A percentile compares a stretch with the other conserved stretches of the same genome.
These are phyloP conservation scores for Schlechtendalia chinensis DNA, from an alignment of 1,140 invertebrate genomes.

Conservation along the genomic window DNA sequence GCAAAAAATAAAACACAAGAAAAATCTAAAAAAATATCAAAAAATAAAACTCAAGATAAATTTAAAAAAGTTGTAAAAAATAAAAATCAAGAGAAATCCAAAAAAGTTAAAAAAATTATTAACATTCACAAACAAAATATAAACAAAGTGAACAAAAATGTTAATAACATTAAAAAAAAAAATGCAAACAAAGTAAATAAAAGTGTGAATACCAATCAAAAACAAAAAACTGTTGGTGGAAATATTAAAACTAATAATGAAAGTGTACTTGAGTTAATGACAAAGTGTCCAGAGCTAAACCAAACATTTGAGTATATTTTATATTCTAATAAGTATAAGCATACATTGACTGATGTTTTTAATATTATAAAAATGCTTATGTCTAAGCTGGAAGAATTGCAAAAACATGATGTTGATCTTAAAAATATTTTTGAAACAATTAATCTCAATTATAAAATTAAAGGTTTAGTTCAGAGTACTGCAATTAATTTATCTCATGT, in stretches of 20 bases:
- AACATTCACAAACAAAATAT: neutral
- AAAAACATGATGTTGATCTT: slow-evolving; percentile 17
- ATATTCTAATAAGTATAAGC: slow-evolving; percentile 46
- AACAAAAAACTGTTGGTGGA: neutral
- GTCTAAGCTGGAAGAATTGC: slow-evolving; percentile 26
- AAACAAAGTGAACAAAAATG: neutral
- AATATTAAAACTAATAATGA: slow-evolving; percentile 11
- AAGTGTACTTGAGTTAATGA: slow-evolving; percentile 19
- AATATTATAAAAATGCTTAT: slow-evolving; percentile 42
- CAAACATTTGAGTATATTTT: slow-evolving; percentile 46
- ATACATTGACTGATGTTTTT: slow-evolving; percentile 46
- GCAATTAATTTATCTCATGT: slow-evolving; percentile 44
- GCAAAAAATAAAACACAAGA: neutral
- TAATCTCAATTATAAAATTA: slow-evolving; percentile 31
- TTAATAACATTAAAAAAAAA: neutral
- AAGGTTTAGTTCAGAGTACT: slow-evolving; percentile 41
- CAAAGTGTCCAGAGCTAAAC: neutral
- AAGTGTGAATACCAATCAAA: neutral
- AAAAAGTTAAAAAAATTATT: neutral
- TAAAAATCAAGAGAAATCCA: neutral
- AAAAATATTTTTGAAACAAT: slow-evolving; percentile 18
- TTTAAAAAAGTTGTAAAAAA: too few relatives aligned
- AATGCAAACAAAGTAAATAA: neutral
- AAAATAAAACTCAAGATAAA: too few relatives aligned
- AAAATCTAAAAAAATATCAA: neutral